phyloP scores from a whole-genome alignment of 2,888 invertebrate species.

The Bimastos eiseni region DNA sequence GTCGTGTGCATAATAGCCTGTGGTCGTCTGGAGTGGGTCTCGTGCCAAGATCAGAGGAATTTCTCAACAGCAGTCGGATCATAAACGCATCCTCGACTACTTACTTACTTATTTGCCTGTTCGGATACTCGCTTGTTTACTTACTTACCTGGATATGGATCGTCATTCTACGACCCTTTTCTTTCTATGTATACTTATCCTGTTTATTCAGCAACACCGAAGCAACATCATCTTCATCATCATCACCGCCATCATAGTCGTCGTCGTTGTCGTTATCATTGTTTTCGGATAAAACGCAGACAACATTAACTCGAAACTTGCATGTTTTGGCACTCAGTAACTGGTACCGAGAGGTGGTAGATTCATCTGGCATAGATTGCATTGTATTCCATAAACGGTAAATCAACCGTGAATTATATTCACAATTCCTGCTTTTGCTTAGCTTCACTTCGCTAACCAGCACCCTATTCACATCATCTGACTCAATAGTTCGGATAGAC shows the following conservation, averaged over 20 bases:
- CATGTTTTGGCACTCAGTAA: too few species aligned
- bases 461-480: not conserved
- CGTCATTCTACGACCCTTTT: not conserved
- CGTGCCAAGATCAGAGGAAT: conserved; percentile 1
- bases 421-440: not conserved
- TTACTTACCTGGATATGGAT: not conserved
- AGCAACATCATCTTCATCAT: too few species aligned
- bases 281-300: too few species aligned
- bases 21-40: not conserved
- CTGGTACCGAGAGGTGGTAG: not conserved
- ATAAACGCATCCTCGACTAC: not conserved
- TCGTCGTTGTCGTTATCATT: too few species aligned
- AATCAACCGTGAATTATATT: not conserved
- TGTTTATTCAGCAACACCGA: too few species aligned
- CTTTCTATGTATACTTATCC: too few species aligned
- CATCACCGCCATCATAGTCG: too few species aligned
- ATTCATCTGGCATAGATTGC: not conserved
- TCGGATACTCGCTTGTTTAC: not conserved
- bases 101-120: not conserved
- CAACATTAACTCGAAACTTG: too few species aligned
- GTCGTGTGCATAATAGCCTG: not conserved
- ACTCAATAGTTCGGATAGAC: not conserved
- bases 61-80: not conserved
- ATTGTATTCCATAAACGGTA: not conserved
- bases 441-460: not conserved